These are phyloP conservation scores for Boulengeromyrus knoepffleri DNA, from an alignment of 2,113 vertebrate genomes.

Conservation along the genomic window DNA sequence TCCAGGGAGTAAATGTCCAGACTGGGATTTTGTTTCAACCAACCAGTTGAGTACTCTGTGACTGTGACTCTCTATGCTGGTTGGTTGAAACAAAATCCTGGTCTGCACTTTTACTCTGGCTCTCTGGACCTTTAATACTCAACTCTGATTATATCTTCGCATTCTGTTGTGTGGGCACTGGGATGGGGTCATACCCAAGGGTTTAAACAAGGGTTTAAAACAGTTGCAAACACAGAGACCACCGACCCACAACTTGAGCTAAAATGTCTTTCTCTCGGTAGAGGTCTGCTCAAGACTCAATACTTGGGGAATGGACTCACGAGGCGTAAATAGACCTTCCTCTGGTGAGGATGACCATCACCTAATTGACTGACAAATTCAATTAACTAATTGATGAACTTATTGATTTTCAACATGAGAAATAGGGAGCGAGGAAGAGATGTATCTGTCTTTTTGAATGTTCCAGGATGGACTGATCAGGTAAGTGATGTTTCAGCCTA, in stretches of 20 bases:
- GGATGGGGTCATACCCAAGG: background rate
- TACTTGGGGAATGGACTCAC: background rate
- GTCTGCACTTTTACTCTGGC: too few relatives aligned
- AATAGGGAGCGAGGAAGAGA: background rate
- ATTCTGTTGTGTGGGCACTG: background rate
- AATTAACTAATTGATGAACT: background rate
- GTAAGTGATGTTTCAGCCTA: background rate
- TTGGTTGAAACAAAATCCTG: too few relatives aligned
- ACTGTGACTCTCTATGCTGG: too few relatives aligned
- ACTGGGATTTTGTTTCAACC: too few relatives aligned
- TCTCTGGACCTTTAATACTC: too few relatives aligned
- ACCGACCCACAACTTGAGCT: background rate
- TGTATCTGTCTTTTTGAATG: background rate
- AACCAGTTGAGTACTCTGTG: too few relatives aligned
- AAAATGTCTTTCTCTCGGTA: background rate
- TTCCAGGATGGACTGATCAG: background rate
- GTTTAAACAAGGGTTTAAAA: background rate
- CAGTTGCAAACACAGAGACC: background rate
- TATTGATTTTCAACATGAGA: background rate
- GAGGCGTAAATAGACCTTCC: background rate
- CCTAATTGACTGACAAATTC: background rate
- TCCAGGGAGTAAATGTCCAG: too few relatives aligned
- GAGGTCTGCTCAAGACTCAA: background rate
- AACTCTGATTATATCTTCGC: background rate
- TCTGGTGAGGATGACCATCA: background rate